phyloP scores from a whole-genome alignment of 1,140 invertebrate species.

The Cheumatopsyche charites region DNA sequence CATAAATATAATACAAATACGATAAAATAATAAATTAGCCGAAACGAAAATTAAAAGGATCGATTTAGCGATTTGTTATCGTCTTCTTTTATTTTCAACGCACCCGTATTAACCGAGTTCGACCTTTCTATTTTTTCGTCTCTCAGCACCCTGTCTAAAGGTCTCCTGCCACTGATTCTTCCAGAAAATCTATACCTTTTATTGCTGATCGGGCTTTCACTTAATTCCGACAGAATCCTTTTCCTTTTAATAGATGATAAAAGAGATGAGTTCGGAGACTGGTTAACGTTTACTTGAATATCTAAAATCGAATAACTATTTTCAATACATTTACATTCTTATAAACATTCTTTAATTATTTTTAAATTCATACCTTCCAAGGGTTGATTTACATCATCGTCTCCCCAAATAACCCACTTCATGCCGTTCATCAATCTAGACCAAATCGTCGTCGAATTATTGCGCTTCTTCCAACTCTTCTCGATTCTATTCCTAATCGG shows the following conservation, averaged over 20 bases:
- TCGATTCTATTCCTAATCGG: background rate
- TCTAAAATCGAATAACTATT: conserved; percentile 4
- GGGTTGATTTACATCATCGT: background rate
- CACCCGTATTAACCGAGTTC: conserved; percentile 33
- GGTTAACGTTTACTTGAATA: background rate
- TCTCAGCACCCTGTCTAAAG: conserved; percentile 49
- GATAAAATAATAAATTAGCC: background rate
- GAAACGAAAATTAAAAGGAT: conserved; percentile 30
- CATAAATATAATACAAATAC: background rate
- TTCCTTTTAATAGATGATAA: conserved; percentile 57
- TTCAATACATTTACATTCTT: background rate
- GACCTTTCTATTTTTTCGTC: conserved; percentile 36
- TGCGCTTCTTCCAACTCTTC: conserved; percentile 1
- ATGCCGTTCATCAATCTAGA: conserved; percentile 43
- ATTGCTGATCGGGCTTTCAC: conserved; percentile 55
- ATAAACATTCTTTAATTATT: background rate
- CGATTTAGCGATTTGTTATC: conserved; percentile 27
- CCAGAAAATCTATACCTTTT: conserved; percentile 57
- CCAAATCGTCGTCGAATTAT: conserved; percentile 47
- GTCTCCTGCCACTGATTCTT: conserved; percentile 55
- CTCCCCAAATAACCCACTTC: conserved; percentile 47
- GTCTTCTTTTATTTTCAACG: background rate
- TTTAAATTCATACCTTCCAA: background rate
- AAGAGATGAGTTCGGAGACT: conserved; percentile 11
- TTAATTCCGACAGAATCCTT: conserved; percentile 52